Evolutionary conservation across 2,113 vertebrate genomes (phyloP), one percentile per base, ranked within the genome.

Genomic region (Xiphophorus hellerii): DNA sequence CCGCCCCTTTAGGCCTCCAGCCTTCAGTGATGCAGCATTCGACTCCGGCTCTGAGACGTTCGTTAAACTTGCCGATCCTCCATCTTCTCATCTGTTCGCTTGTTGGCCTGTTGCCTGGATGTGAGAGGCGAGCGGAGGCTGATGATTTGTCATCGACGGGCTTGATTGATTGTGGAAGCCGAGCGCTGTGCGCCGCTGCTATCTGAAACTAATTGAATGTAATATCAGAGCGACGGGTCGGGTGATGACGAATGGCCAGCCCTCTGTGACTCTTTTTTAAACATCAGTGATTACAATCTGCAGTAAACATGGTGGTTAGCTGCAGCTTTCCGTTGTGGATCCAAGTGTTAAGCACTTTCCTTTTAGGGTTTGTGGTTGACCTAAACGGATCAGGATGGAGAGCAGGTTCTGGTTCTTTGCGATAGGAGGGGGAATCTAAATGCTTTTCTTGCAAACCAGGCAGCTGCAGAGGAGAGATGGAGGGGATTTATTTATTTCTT

Each of bases 121-220:
- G 71, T 60, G 60, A 58, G 69, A 66, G 77, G 63, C 11, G 20
- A 66, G n/a, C 29, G 11, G n/a, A 71, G 64, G 77, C 44, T 80
- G 77, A 80, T 64, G 48, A 86, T 90, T 90, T 86, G 83, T 85
- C 80, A 83, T 73, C 79, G 85, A 90, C 84, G 27, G n/a, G 14
- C 74, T 78, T 92, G 91, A 93, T 89, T 87, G 90, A 91, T 92
- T 29, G 73, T 31, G 28, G 0, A 29, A 72, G 79, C 81, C 77
- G 66, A 78, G 72, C 25, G 79, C 71, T 67, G 72, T 58, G 70
- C 84, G 62, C 67, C 54, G 83, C 80, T 66, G 82, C 51, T 86
- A 88, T 92, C 87, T 90, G 81, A 83, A 86, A 83, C 86, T 89
- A 93, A 91, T 90, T 89, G 86, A 90, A 88, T 83, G 86, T 82